Conservation (phyloP, 2,888 invertebrate species). For the Lissocephala sabroskyi region DNA sequence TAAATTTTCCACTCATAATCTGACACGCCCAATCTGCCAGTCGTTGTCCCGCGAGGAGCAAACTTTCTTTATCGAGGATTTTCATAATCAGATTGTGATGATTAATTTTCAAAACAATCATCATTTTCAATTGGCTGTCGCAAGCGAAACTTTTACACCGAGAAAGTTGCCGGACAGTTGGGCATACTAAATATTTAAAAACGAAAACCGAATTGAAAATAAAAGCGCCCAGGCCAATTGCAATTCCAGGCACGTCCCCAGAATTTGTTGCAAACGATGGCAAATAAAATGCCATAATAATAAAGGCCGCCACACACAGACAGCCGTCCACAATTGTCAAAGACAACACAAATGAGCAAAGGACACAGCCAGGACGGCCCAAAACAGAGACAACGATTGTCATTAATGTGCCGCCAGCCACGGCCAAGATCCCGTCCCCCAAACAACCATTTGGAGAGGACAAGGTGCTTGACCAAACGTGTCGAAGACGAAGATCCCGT, state of each 20-base stretch:
- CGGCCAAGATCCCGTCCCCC: conserved; percentile 32
- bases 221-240: conserved; percentile 31
- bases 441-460: background rate
- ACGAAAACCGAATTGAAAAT: background rate
- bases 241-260: conserved; percentile 55
- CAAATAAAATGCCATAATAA: conserved; percentile 46
- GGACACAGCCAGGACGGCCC: conserved; percentile 9
- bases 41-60: too few relatives aligned
- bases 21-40: too few relatives aligned
- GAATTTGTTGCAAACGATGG: conserved; percentile 55
- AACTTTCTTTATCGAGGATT: conserved; percentile 3
- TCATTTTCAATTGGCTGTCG: too few relatives aligned
- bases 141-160: too few relatives aligned
- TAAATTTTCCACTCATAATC: too few relatives aligned
- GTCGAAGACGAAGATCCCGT: conserved; percentile 33
- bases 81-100: conserved; percentile 29
- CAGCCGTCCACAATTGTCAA: conserved; percentile 36
- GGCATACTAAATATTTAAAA: conserved; percentile 4
- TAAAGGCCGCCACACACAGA: conserved; percentile 50
- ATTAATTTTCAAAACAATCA: conserved; percentile 37
- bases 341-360: conserved; percentile 42
- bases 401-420: conserved; percentile 49
- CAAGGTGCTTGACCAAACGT: conserved; percentile 60
- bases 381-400: conserved; percentile 18
- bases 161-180: conserved; percentile 11